Base-by-base conservation (phyloP, 2,113 vertebrate species). In the Macquaria ambigua region DNA sequence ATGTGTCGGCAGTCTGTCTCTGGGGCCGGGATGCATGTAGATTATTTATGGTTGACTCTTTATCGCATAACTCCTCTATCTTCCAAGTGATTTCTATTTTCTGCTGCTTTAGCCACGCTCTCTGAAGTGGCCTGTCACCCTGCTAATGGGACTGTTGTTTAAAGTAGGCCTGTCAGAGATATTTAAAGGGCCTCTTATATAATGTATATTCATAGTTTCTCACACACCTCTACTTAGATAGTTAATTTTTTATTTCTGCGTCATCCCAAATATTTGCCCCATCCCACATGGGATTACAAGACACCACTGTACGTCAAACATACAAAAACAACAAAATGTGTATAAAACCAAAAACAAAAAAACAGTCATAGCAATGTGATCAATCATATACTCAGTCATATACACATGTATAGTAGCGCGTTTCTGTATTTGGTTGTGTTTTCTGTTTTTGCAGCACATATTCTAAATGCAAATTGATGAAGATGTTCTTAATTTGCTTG, bases 31-130 rank as follows among this genome's bases (percentile, higher is more conserved):
- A 23, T 66, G 75, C 52, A n/a, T 23, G 41, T 8, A 4, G 67
- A 82, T 86, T 85, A 89, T 82, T 90, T 83, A 72, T 70, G 74
- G 77, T 72, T 6, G 15, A 37, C 50, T 46, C 28, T 74, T 79
- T 75, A 77, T 72, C 48, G 0, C 79, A 68, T 63, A 61, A 37
- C 75, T 64, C 64, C n/a, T 69, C 12, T 77, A 74, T 92, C 69
- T 79, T 23, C 3, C 12, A 21, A 74, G 50, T 20, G 8, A 23
- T 62, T 75, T 70, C 79, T 90, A 86, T 89, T 89, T 85, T 81
- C 66, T 75, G 79, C 73, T 11, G 31, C 71, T 84, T 77, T 41
- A 20, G 34, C 62, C 67, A 14, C 3, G 28, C 7, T 0, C 34
- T 53, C 14, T 62, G 34, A 25, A 79, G 56, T 39, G 77, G 41